These are phyloP conservation scores for Colletes gigas DNA, from an alignment of 1,140 invertebrate species.

Conservation along the genomic window DNA sequence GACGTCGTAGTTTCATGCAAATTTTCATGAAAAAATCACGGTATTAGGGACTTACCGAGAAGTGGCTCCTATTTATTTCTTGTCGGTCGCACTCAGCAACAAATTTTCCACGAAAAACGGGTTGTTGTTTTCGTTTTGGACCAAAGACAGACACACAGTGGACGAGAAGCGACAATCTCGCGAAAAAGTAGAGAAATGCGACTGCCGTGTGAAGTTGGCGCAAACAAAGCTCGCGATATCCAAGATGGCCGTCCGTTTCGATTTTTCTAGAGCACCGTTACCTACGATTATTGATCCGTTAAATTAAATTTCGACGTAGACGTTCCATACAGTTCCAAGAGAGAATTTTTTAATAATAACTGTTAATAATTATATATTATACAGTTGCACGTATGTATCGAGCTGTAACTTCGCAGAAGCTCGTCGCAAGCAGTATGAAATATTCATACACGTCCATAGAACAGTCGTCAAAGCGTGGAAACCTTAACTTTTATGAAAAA, in stretches of 20 bases:
- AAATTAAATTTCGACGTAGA: constrained; percentile 9
- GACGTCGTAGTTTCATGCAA: not conserved
- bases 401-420: not conserved
- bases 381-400: no score
- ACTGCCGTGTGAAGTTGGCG: constrained; percentile 53
- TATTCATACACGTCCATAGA: not conserved
- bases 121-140: constrained; percentile 34
- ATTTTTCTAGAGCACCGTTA: constrained; percentile 55
- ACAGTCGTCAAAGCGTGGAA: not conserved
- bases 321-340: no score
- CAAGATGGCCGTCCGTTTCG: constrained; percentile 53
- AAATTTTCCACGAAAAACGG: constrained; percentile 43
- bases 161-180: constrained; percentile 45
- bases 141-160: constrained; percentile 31
- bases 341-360: no score
- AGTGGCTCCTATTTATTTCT: constrained; percentile 58
- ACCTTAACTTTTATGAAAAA: not conserved
- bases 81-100: constrained; percentile 35
- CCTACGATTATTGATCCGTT: constrained; percentile 9
- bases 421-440: not conserved
- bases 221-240: constrained; percentile 61
- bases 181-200: constrained; percentile 59
- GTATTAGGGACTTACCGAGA: constrained; percentile 33
- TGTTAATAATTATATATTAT: no score
- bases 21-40: not conserved